A percentile compares a stretch with the other conserved stretches of the same genome.
Conservation (phyloP, 2,888 invertebrate genomes). For the Neria commutata region DNA sequence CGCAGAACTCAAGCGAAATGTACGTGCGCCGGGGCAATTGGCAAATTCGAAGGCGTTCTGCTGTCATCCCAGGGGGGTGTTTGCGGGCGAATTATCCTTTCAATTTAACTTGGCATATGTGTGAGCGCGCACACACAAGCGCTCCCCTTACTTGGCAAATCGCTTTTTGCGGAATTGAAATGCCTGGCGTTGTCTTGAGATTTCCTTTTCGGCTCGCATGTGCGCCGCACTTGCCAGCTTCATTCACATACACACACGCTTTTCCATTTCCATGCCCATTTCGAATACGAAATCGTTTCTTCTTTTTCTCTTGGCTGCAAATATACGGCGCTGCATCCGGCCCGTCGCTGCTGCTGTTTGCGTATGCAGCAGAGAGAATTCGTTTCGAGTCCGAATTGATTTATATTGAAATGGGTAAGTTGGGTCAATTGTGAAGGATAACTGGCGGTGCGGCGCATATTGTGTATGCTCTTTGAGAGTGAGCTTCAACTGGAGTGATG, state of each 20-base stretch:
- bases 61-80: conserved; percentile 53
- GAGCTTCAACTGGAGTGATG: no score
- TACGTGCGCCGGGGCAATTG: conserved; percentile 58
- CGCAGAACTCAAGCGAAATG: conserved; percentile 56
- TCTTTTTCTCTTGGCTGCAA: neutral
- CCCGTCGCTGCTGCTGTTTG: conserved; percentile 33
- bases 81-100: conserved; percentile 62
- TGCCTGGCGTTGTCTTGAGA: conserved; percentile 43
- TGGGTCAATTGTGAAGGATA: no score
- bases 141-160: conserved; percentile 26
- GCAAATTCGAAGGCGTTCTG: conserved; percentile 58
- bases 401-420: conserved; percentile 49
- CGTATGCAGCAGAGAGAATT: conserved; percentile 36
- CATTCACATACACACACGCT: no score
- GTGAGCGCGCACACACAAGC: no score
- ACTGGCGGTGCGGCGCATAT: no score
- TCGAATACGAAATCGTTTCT: neutral
- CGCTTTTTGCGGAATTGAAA: conserved; percentile 55
- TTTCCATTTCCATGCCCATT: neutral
- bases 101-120: conserved; percentile 61
- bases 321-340: neutral
- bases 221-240: no score
- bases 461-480: no score
- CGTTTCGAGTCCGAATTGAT: conserved; percentile 47
- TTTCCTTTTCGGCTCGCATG: conserved; percentile 38